phyloP scores from a whole-genome alignment of 2,888 invertebrate species.

The Leptura quadrifasciata region DNA sequence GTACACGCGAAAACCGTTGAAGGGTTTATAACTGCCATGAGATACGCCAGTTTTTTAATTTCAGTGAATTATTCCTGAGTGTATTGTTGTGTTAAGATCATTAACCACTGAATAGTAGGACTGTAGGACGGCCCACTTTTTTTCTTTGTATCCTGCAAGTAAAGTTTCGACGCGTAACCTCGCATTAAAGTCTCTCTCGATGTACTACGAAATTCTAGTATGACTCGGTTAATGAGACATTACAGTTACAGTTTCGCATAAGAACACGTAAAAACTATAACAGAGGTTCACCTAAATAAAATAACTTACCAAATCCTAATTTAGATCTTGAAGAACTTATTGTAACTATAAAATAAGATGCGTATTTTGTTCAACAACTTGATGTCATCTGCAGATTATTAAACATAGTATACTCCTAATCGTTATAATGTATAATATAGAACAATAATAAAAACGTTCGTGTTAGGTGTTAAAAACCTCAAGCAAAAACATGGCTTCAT shows the following conservation, averaged over 20 bases:
- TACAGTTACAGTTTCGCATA: neutral
- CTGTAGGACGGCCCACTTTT: neutral
- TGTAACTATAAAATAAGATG: neutral
- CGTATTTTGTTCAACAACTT: no score
- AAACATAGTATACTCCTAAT: neutral
- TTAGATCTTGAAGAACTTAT: neutral
- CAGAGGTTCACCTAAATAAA: neutral
- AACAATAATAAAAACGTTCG: no score
- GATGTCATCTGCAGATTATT: neutral
- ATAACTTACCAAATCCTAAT: neutral
- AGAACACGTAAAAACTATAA: neutral
- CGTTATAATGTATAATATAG: no score
- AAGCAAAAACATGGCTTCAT: no score
- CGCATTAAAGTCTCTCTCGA: neutral
- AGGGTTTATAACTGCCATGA: constrained; percentile 2
- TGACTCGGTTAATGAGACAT: neutral
- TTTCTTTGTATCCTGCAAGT: neutral
- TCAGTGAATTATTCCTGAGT: neutral
- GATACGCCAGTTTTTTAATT: neutral
- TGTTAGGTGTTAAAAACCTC: no score
- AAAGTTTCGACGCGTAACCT: neutral
- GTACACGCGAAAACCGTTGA: neutral
- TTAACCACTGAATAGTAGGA: constrained; percentile 3
- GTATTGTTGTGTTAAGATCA: constrained; percentile 3
- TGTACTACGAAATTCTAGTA: neutral